phyloP scores from a whole-genome alignment of 1,140 invertebrate species.

The Centruroides sculpturatus region DNA sequence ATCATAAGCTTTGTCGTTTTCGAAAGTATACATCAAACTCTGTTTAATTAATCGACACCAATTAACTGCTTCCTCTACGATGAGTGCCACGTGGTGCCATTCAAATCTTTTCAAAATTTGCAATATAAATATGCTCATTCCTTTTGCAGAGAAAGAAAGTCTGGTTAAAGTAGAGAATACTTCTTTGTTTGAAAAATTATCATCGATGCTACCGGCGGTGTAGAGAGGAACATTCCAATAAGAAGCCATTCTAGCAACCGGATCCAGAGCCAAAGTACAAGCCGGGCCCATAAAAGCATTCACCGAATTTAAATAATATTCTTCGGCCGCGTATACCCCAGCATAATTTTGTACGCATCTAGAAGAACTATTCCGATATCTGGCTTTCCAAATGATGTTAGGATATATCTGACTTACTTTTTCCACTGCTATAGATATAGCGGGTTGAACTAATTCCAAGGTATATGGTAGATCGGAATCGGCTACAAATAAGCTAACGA shows the following conservation, averaged over 20 bases:
- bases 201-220: conserved; percentile 47
- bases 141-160: conserved; percentile 55
- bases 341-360: conserved; percentile 8
- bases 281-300: conserved; percentile 13
- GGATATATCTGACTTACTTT: conserved; percentile 8
- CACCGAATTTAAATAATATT: conserved; percentile 15
- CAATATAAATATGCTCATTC: conserved; percentile 52
- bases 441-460: conserved; percentile 12
- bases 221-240: conserved; percentile 55
- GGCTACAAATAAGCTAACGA: conserved; percentile 11
- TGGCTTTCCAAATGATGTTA: conserved; percentile 6
- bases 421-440: conserved; percentile 12
- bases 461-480: conserved; percentile 11
- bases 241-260: conserved; percentile 49
- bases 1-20: neutral
- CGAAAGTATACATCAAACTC: neutral
- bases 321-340: conserved; percentile 16
- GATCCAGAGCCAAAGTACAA: conserved; percentile 68
- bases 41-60: neutral
- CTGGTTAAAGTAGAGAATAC: conserved; percentile 69
- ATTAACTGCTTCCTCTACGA: conserved; percentile 46
- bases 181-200: conserved; percentile 67
- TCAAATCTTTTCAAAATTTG: conserved; percentile 49
- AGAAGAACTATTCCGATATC: conserved; percentile 2
- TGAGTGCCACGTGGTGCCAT: conserved; percentile 64